Evolutionary conservation across 2,113 vertebrate species (phyloP).

Genomic region (Promerops cafer): DNA sequence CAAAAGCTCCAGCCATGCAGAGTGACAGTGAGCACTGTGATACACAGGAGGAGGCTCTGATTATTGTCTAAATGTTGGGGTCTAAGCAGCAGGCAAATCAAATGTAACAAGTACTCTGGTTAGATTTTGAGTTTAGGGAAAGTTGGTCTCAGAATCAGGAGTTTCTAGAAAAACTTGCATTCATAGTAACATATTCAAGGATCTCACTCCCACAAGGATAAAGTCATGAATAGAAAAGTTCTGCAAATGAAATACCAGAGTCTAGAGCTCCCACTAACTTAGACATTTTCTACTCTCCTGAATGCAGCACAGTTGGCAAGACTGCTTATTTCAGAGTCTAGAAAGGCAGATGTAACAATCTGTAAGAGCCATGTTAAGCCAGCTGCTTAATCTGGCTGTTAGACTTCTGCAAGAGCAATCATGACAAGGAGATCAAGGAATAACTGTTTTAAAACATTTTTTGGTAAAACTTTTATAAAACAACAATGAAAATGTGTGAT

Average conservation of each 20-base stretch:
- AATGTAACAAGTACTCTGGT: background rate
- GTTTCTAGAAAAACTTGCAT: background rate
- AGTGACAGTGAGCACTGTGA: too few relatives aligned
- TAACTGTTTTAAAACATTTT: background rate
- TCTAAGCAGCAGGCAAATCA: background rate
- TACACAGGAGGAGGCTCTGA: background rate
- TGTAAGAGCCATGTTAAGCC: background rate
- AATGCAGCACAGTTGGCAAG: background rate
- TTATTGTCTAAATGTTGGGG: background rate
- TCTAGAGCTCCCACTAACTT: background rate
- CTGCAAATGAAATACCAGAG: background rate
- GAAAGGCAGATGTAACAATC: background rate
- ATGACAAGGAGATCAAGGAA: background rate
- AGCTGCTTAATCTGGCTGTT: background rate
- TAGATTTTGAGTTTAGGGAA: background rate
- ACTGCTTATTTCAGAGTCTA: background rate
- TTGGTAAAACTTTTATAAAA: background rate
- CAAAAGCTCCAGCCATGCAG: background rate
- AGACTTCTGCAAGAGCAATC: background rate
- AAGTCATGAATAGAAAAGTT: background rate
- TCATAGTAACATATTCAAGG: background rate
- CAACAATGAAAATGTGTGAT: background rate
- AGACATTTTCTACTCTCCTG: background rate
- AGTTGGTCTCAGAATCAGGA: background rate
- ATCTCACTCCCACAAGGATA: background rate